Percentiles rank a stretch among this genome's conserved stretches.
These are phyloP conservation scores for Enteromius radiatus DNA, from an alignment of 2,797 vertebrate genomes.

Conservation along the genomic window DNA sequence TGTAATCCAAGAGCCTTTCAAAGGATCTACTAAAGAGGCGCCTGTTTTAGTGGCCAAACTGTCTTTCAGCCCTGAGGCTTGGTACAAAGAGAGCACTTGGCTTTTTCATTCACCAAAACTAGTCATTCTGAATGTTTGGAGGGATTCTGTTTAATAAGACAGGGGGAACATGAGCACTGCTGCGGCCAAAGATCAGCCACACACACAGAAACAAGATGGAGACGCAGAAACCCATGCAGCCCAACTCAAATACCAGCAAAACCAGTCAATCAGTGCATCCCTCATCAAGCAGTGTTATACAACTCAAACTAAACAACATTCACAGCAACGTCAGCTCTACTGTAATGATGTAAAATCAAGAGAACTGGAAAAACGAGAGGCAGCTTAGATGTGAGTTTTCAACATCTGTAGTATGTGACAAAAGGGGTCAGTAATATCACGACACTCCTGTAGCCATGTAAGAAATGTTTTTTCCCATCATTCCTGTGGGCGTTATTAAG, in stretches of 20 bases:
- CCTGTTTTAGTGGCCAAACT: constrained; percentile 30
- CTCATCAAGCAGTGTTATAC: constrained; percentile 20
- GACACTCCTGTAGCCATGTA: constrained; percentile 5
- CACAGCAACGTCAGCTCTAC: constrained; percentile 12
- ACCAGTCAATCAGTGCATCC: constrained; percentile 28
- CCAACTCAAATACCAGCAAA: constrained; percentile 37
- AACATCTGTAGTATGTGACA: neutral
- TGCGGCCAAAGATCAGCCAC: constrained; percentile 11
- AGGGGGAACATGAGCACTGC: constrained; percentile 1
- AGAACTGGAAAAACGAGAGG: constrained; percentile 10
- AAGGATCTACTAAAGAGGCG: constrained; percentile 36
- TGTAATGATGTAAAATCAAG: constrained; percentile 13
- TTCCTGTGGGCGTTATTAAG: constrained; percentile 63
- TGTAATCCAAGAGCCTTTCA: constrained; percentile 44
- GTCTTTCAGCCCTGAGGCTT: constrained; percentile 31
- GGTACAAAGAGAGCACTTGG: constrained; percentile 8
- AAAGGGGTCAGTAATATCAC: neutral
- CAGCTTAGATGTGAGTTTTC: constrained; percentile 1
- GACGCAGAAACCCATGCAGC: constrained; percentile 11
- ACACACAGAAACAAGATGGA: constrained; percentile 27
- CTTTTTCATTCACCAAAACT: constrained; percentile 41
- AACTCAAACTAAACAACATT: neutral
- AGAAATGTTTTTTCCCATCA: constrained; percentile 57
- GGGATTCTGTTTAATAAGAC: constrained; percentile 26
- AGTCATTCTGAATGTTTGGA: constrained; percentile 12